A percentile compares a stretch with the other conserved stretches of the same genome.
Evolutionary conservation across 2,888 invertebrate species (phyloP).

Genomic region (Acrobasis repandana): DNA sequence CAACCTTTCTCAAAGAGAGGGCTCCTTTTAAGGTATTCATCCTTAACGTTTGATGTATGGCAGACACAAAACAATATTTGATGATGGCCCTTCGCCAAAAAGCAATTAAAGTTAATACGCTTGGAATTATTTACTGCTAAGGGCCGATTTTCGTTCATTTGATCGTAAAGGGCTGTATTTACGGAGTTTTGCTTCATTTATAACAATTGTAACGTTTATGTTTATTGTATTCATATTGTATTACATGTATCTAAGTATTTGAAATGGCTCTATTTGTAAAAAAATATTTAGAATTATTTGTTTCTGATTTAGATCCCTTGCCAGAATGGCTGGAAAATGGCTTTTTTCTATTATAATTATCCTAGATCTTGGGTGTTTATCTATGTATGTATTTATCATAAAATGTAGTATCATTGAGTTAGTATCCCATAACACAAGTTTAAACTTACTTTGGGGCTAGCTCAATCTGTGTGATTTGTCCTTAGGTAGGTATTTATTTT

Average conservation of each 20-base stretch:
- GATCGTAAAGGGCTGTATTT: conserved; percentile 3
- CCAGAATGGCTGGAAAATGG: too few relatives aligned
- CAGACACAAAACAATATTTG: conserved; percentile 47
- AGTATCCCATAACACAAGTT: too few relatives aligned
- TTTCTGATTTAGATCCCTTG: too few relatives aligned
- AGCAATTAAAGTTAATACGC: conserved; percentile 10
- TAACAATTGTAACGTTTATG: background rate
- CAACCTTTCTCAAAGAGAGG: conserved; percentile 25
- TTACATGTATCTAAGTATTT: background rate
- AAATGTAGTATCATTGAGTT: too few relatives aligned
- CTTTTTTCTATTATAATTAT: too few relatives aligned
- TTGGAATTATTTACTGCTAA: background rate
- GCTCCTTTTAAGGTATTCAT: conserved; percentile 54
- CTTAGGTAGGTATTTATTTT: too few relatives aligned
- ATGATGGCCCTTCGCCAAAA: conserved; percentile 5
- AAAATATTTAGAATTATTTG: too few relatives aligned
- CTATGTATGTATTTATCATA: too few relatives aligned
- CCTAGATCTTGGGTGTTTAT: too few relatives aligned
- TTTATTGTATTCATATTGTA: background rate
- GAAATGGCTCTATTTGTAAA: too few relatives aligned
- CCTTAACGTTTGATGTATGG: conserved; percentile 46
- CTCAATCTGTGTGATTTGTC: too few relatives aligned
- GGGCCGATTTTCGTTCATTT: background rate
- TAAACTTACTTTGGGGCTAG: too few relatives aligned
- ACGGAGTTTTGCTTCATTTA: background rate